These are phyloP conservation scores for Amphiprion ocellaris DNA, from an alignment of 2,113 vertebrate species.

Conservation along the genomic window DNA sequence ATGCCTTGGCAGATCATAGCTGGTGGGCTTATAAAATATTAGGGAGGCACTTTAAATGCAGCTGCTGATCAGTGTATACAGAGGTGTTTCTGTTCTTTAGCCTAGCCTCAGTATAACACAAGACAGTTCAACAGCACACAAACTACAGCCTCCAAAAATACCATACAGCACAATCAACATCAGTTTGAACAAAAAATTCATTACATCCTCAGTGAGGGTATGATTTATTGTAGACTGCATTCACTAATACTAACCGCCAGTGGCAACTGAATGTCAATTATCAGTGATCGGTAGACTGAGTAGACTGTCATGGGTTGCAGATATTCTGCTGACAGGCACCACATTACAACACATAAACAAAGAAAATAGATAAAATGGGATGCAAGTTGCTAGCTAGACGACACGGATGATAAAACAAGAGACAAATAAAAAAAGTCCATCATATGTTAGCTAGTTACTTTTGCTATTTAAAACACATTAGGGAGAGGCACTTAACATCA, in stretches of 20 bases:
- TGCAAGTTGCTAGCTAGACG: background rate
- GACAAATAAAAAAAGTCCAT: conserved; percentile 12
- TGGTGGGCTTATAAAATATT: too few species aligned
- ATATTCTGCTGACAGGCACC: background rate
- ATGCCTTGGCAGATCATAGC: too few species aligned
- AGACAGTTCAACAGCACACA: too few species aligned
- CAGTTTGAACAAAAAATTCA: too few species aligned
- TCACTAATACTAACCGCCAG: background rate
- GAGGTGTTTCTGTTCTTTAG: too few species aligned
- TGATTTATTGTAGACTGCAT: background rate
- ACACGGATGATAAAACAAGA: background rate
- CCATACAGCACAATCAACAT: too few species aligned
- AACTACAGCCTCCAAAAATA: too few species aligned
- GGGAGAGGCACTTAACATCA: conserved; percentile 16
- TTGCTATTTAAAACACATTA: conserved; percentile 51
- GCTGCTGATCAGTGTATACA: too few species aligned
- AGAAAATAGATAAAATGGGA: too few species aligned
- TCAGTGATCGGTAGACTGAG: background rate
- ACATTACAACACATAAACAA: background rate
- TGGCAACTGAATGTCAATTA: background rate
- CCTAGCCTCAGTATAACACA: too few species aligned
- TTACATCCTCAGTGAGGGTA: too few species aligned
- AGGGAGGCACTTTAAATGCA: too few species aligned
- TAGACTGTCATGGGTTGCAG: background rate
- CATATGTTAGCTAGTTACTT: conserved; percentile 8